phyloP scores from a whole-genome alignment of 1,140 invertebrate species.

The Limonius californicus region DNA sequence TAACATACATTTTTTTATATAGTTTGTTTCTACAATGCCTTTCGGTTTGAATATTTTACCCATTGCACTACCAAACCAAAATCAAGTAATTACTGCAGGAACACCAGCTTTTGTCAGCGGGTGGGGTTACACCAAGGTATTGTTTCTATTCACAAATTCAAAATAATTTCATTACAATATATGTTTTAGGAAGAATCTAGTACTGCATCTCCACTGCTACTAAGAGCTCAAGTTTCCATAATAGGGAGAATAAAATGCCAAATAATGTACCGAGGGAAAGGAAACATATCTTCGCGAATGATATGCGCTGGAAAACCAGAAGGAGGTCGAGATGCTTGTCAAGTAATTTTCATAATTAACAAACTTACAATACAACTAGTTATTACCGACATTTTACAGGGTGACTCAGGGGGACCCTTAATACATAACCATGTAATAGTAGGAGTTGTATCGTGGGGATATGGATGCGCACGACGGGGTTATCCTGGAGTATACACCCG shows the following conservation, averaged over 20 bases:
- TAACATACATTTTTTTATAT: no score
- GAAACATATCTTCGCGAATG: background rate
- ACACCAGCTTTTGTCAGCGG: slow-evolving; percentile 36
- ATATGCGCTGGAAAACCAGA: background rate
- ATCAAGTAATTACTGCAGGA: slow-evolving; percentile 15
- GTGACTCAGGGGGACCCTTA: slow-evolving; percentile 48
- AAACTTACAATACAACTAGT: background rate
- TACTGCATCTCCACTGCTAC: no score
- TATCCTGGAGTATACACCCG: slow-evolving; percentile 75
- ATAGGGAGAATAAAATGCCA: background rate
- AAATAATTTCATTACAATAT: no score
- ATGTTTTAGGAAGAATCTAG: no score
- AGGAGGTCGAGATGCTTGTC: slow-evolving; percentile 1
- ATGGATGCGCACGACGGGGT: slow-evolving; percentile 66
- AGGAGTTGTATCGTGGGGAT: slow-evolving; percentile 73
- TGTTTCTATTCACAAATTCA: no score
- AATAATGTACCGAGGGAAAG: background rate
- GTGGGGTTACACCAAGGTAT: slow-evolving; percentile 34
- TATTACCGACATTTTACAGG: slow-evolving; percentile 15
- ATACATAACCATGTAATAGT: slow-evolving; percentile 44
- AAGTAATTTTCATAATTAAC: background rate
- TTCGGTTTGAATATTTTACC: background rate
- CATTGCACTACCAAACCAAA: slow-evolving; percentile 13
- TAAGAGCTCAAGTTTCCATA: background rate
- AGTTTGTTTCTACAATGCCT: no score